A percentile compares a stretch with the other conserved stretches of the same genome.
These are phyloP conservation scores for Apeira syringaria DNA, from an alignment of 2,888 invertebrate genomes.

Conservation along the genomic window DNA sequence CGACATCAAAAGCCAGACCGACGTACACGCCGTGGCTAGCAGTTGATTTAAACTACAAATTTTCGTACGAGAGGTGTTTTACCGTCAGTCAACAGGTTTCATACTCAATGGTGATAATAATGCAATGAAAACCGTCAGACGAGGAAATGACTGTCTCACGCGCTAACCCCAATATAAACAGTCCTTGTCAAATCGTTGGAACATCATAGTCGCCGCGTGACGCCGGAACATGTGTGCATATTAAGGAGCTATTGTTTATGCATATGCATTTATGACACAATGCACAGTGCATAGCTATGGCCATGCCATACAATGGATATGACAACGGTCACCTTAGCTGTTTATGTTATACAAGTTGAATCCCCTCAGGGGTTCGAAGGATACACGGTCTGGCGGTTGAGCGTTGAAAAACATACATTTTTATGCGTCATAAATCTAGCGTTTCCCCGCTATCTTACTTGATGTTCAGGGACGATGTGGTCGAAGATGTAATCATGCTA, in stretches of 20 bases:
- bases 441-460: too few relatives aligned
- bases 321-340: neutral
- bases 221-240: slow-evolving; percentile 3
- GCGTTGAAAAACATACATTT: too few relatives aligned
- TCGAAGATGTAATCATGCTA: too few relatives aligned
- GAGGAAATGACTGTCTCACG: slow-evolving; percentile 1
- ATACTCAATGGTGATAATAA: too few relatives aligned
- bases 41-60: too few relatives aligned
- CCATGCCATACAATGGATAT: neutral
- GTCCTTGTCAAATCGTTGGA: slow-evolving; percentile 2
- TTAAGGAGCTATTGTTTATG: slow-evolving; percentile 10
- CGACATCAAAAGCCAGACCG: too few relatives aligned
- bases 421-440: too few relatives aligned
- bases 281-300: slow-evolving; percentile 11
- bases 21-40: too few relatives aligned
- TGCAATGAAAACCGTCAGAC: too few relatives aligned
- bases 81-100: too few relatives aligned
- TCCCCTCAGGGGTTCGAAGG: slow-evolving; percentile 1
- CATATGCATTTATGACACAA: slow-evolving; percentile 15
- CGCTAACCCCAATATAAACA: slow-evolving; percentile 3
- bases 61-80: too few relatives aligned
- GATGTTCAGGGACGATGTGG: too few relatives aligned
- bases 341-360: neutral
- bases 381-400: slow-evolving; percentile 5
- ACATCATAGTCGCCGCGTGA: slow-evolving; percentile 12